phyloP scores from a whole-genome alignment of 2,888 invertebrate genomes.

The Helobdella robusta region DNA sequence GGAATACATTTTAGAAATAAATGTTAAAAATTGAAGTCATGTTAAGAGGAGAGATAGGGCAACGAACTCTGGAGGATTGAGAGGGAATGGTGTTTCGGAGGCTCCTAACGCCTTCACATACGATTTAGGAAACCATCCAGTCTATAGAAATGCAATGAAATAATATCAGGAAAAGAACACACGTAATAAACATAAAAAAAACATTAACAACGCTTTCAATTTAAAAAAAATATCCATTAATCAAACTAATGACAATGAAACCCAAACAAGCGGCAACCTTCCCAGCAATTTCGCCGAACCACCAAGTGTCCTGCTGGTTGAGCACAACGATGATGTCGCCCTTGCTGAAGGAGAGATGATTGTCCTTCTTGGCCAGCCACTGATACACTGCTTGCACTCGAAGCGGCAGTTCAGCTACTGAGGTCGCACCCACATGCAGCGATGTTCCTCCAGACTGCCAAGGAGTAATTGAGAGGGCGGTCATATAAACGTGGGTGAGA shows the following conservation, averaged over 20 bases:
- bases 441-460: too few species aligned
- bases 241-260: slow-evolving; percentile 1
- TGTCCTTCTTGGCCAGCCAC: slow-evolving; percentile 57
- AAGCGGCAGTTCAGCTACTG: too few species aligned
- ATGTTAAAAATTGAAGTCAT: too few species aligned
- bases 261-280: slow-evolving; percentile 39
- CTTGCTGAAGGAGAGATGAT: slow-evolving; percentile 58
- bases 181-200: neutral
- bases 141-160: too few species aligned
- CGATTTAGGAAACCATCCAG: slow-evolving; percentile 59
- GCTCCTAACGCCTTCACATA: slow-evolving; percentile 52
- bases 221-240: too few species aligned
- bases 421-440: too few species aligned
- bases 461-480: too few species aligned
- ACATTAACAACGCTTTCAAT: too few species aligned
- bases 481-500: too few species aligned
- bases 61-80: slow-evolving; percentile 12
- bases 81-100: slow-evolving; percentile 15
- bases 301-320: slow-evolving; percentile 60
- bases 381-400: slow-evolving; percentile 55
- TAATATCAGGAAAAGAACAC: too few species aligned
- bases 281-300: slow-evolving; percentile 56
- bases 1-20: too few species aligned
- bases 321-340: slow-evolving; percentile 57
- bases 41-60: too few species aligned